phyloP scores from a whole-genome alignment of 92 coral and sea anemone genomes.

The Epizoanthus rinbou region DNA sequence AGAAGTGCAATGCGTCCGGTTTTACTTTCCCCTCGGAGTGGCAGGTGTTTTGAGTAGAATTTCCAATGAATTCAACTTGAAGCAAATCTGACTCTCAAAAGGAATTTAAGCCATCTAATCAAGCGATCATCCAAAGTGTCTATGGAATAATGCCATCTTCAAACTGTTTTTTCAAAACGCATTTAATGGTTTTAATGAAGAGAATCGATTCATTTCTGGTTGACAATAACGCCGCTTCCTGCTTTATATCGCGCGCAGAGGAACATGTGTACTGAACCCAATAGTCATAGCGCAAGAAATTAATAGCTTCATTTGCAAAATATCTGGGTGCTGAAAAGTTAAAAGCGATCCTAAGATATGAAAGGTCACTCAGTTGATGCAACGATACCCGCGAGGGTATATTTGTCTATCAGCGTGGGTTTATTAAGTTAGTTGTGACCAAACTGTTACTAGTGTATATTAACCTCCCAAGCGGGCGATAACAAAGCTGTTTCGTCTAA shows the following conservation, averaged over 20 bases:
- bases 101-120: not conserved
- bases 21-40: too few species aligned
- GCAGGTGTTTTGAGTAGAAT: too few species aligned
- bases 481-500: not conserved
- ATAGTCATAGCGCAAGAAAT: not conserved
- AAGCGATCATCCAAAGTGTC: not conserved
- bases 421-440: not conserved
- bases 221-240: not conserved
- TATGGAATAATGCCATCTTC: not conserved
- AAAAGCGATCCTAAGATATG: constrained; percentile 8
- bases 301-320: constrained; percentile 14
- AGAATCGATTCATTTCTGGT: constrained; percentile 4
- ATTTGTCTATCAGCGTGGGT: not conserved
- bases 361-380: constrained; percentile 17
- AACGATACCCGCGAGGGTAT: not conserved
- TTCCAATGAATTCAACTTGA: too few species aligned
- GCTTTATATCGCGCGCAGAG: not conserved
- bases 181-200: not conserved
- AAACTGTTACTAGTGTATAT: not conserved
- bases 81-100: not conserved
- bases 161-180: not conserved
- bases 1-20: too few species aligned
- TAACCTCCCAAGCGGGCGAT: not conserved
- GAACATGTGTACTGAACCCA: constrained; percentile 7
- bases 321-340: constrained; percentile 20